Evolutionary conservation across 2,113 vertebrate species (phyloP), one percentile per base, ranked within the genome.

Genomic region (Percina caprodes): DNA sequence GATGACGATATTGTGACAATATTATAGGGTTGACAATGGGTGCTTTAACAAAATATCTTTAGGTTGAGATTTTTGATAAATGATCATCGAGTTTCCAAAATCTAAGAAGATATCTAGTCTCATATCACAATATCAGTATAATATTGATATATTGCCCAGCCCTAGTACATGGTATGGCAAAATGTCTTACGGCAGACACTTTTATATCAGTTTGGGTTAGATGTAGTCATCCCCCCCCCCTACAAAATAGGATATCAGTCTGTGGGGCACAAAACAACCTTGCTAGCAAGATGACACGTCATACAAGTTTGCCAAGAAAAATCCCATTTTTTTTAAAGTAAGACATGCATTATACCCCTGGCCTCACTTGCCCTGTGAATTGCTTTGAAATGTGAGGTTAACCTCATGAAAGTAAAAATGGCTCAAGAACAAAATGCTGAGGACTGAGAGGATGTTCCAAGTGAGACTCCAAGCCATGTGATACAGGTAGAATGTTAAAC

Each of bases 401-500:
- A 84, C 52, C 70, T 80, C 48, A 74, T 83, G 58, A 88, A 86
- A 82, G 72, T 74, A 45, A 79, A 46, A 80, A 61, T 42, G 69
- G 83, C 82, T 86, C 42, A 30, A 81, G 74, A 88, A 87, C 75
- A 84, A 81, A 89, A 80, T 80, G 85, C 62, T 55, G 85, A 83
- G 74, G 80, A 87, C 45, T 60, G 56, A 76, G 63, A 72, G 62
- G 77, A 80, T 74, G 75, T 77, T 79, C 49, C 39, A 61, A 79
- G 74, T 39, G 35, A 39, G 77, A 86, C 78, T 74, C 77, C 6
- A 26, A 76, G 67, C 67, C 62, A 51, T 76, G 80, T 72, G 77
- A 72, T 86, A 67, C 88, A 87, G 83, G 77, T 72, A 68, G 89
- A 92, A 90, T 93, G 87, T 89, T 85, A 90, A 94, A 74, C 68